Evolutionary conservation across 2,113 vertebrate genomes (phyloP).

Genomic region (Dasyurus viverrinus): DNA sequence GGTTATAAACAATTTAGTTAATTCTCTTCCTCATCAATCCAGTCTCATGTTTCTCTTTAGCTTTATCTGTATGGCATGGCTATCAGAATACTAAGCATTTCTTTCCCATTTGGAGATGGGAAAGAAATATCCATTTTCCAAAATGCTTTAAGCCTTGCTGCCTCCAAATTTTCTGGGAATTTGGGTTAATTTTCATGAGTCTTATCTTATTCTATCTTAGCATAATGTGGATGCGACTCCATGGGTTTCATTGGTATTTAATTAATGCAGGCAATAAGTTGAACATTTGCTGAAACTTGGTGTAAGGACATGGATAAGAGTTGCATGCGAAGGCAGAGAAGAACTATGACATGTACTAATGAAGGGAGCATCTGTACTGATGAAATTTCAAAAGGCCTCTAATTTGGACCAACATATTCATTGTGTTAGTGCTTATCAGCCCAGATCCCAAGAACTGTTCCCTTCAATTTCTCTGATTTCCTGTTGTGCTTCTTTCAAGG

Average conservation of each 20-base stretch:
- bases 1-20: not conserved
- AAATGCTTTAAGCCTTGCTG: not conserved
- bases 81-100: not conserved
- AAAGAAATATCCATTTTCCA: not conserved
- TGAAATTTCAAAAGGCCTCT: not conserved
- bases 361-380: not conserved
- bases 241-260: not conserved
- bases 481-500: not conserved
- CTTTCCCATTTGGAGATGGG: not conserved
- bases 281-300: not conserved
- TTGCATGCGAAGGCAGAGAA: not conserved
- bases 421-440: not conserved
- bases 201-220: not conserved
- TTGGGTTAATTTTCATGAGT: not conserved
- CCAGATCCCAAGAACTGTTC: not conserved
- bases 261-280: not conserved
- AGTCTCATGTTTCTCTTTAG: not conserved
- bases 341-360: not conserved
- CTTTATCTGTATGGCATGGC: not conserved
- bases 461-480: not conserved
- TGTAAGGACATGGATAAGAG: not conserved
- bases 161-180: not conserved
- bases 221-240: not conserved
- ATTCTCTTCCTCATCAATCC: not conserved
- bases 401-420: not conserved